Evolutionary conservation across 2,888 invertebrate species (phyloP), one percentile per base, ranked within the genome.

Genomic region (Pachliopta kotzebuea): DNA sequence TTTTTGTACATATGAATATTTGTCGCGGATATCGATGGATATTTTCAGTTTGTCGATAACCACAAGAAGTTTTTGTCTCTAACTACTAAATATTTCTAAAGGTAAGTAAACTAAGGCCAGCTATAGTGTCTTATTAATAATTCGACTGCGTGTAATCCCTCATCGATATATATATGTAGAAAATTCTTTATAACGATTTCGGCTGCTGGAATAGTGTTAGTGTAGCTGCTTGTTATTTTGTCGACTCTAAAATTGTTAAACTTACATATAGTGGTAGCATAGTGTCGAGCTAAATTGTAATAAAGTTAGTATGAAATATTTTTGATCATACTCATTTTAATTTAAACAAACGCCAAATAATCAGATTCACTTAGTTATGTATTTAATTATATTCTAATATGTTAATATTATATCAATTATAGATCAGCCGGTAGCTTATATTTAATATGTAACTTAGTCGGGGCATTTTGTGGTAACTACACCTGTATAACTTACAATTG

Each of bases 361-460:
- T 59, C 49, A 69, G 59, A 69, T 69, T 67, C 63, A 62, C 62
- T 68, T 62, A 71, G 67, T 70, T 69, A 63, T 69, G 61, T 61
- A 60, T 68, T 65, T 67, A 42, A 45, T 58, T 24, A 21, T 62
- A 69, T 67, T 64, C 69, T 70, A 56, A 70, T 71, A 70, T 74
- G 74, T 75, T 76, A 75, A 70, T 74, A 74, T 75, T 73, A 61
- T 53, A 66, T 60, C 18, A 57, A 58, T 65, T 54, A 17, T 56
- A 67, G 63, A 65, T 62, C 65, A 68, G 67, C 61, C 59, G 63
- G 67, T 65, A 66, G 66, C 67, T 67, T 61, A 29, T 64, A 63
- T 29, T 59, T 65, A 60, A 65, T 57, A 24, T 65, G 63, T 65
- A 68, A 61, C 59, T 62, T 67, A 68, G 68, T 70, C 64, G 69